Base-by-base conservation (phyloP, 2,797 vertebrate species). In the Smutsia temminckii region DNA sequence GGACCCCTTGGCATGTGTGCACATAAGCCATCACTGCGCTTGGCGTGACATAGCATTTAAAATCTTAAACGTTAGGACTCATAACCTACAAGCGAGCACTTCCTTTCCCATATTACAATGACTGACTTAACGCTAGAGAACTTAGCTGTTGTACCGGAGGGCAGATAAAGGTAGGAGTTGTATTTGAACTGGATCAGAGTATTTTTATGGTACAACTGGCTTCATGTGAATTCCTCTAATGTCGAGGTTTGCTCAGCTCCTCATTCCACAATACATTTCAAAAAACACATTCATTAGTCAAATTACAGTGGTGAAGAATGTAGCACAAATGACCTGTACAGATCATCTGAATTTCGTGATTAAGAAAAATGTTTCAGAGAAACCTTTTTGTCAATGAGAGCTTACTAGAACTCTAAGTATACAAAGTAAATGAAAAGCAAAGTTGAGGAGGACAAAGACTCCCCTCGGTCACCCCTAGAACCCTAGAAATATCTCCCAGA, bases 1-100 rank as follows among this genome's bases (percentile, higher is more conserved):
- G 49, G 69, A 18, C n/a, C 29, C 23, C 9, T 27, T 1, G 1
- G 2, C 5, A 3, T 5, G 4, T 7, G n/a, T 3, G 10, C 6
- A 8, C 2, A 3, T 37, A 21, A 1, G 8, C 8, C 34, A 17
- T 68, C 64, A 29, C 18, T 78, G 40, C n/a, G 32, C 51, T 55
- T 59, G 11, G 49, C 4, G 11, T 2, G 9, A 1, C 3, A 1
- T 27, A 51, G 40, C 4, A 14, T 34, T 20, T 40, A 40, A 40
- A 40, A 46, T 8, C 17, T 6, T n/a, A 40, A 13, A 20, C 10
- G 46, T 63, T 12, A 23, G 6, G 40, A 5, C 51, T 40, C 12
- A 17, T 1, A 16, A 32, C 6, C 6, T 49, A 16, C 49, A 81
- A 80, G 23, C 49, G 69, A 87, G 42, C 5, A 27, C 14, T 75